Base-by-base conservation (phyloP, 2,888 invertebrate genomes). In the Apamea crenata region DNA sequence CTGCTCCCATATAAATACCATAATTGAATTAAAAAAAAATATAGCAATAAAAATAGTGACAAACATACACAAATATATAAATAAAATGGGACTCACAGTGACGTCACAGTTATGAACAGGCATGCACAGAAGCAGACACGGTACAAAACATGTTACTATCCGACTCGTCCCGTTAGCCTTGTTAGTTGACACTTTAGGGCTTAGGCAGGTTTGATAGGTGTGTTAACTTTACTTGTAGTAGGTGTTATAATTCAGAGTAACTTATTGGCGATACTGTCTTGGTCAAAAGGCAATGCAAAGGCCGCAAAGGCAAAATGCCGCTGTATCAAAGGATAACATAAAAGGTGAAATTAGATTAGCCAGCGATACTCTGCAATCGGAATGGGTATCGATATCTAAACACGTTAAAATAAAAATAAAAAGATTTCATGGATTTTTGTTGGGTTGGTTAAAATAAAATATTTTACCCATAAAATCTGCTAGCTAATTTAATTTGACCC, bases 41-140 rank as follows among this genome's bases (percentile, higher is more conserved):
- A 63, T 47, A 59, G 44, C 61, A 75, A 75, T 71, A 67, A 81
- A 68, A 70, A 84, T n/a, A 32, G 21, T 78, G 61, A 59, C 56
- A 72, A 84, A 80, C 80, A 83, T 44, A 84, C 80, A 80, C 84
- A 84, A 63, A 80, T 68, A 73, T 70, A 65, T 63, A 76, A 36
- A 80, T n/a, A 69, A 63, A 67, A 53, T 63, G 79, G 79, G 70
- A 32, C 10, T 59, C 66, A 80, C 80, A 56, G 75, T 87, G 90
- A 94, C 92, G 90, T 91, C 91, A 93, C 92, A 92, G 78, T 88
- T 85, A 84, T 82, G 89, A 80, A 93, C 93, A 93, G 90, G 92
- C 95, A 95, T 94, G 94, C 96, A 94, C 92, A 94, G 94, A 95
- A 95, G 95, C 96, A 94, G 93, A 95, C 95, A 91, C 80, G 88